Evolutionary conservation across 2,888 invertebrate species (phyloP).

Genomic region (Endotricha flammealis): DNA sequence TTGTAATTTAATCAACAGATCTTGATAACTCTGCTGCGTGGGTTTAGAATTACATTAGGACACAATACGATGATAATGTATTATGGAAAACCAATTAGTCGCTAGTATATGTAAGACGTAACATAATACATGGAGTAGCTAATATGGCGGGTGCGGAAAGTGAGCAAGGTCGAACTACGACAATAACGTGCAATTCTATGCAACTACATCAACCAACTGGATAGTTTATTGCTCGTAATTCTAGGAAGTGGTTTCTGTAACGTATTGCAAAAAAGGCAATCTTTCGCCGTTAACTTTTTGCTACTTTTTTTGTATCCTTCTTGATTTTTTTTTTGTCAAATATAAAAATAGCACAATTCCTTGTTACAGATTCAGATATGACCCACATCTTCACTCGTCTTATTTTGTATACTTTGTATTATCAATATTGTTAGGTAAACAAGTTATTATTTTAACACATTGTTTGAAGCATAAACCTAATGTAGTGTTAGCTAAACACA

Average conservation of each 20-base stretch:
- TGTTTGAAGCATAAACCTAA: neutral
- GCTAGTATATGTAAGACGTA: constrained; percentile 10
- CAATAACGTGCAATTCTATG: constrained; percentile 27
- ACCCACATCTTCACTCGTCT: too few species aligned
- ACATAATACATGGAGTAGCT: constrained; percentile 12
- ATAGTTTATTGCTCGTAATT: constrained; percentile 23
- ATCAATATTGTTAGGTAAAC: too few species aligned
- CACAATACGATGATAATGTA: too few species aligned
- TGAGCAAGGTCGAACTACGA: constrained; percentile 26
- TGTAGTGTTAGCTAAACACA: constrained; percentile 11
- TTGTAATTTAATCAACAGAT: neutral
- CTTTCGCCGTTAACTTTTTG: too few species aligned
- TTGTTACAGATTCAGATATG: too few species aligned
- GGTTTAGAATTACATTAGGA: neutral
- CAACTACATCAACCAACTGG: constrained; percentile 19
- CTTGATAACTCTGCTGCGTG: neutral
- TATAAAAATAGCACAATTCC: too few species aligned
- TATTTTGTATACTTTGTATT: too few species aligned
- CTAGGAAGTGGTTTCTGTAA: constrained; percentile 26
- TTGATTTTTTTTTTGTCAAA: too few species aligned
- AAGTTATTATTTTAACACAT: neutral
- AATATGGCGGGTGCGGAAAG: constrained; percentile 26
- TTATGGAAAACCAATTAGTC: too few species aligned
- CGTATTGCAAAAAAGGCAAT: constrained; percentile 17
- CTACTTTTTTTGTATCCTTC: too few species aligned